phyloP scores from a whole-genome alignment of 1,140 invertebrate genomes.

The Penaeus japonicus region DNA sequence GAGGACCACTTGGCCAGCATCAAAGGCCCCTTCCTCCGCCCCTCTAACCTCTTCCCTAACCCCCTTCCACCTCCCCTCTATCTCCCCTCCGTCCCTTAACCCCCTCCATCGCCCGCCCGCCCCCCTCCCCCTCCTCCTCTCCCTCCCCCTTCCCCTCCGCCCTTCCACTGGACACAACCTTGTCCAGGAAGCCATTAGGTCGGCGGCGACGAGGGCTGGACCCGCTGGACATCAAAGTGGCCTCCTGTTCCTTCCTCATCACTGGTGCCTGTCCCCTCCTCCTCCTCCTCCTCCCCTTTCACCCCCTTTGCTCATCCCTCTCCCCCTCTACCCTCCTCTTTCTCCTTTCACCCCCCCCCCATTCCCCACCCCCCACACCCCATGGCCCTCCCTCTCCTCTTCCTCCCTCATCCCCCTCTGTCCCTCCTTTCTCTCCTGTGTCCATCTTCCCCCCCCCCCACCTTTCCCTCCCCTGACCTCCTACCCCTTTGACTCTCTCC shows the following conservation, averaged over 20 bases:
- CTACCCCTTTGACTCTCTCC: background rate
- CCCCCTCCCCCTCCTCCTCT: background rate
- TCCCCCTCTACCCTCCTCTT: background rate
- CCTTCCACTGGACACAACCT: background rate
- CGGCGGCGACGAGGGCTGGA: background rate
- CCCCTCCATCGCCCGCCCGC: too few relatives aligned
- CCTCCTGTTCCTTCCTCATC: background rate
- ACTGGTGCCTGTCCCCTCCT: background rate
- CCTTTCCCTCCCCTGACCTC: background rate
- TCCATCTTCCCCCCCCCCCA: background rate
- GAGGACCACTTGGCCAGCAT: background rate
- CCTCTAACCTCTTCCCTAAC: background rate
- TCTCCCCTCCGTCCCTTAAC: too few relatives aligned
- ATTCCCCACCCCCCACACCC: background rate
- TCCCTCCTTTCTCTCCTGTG: too few relatives aligned
- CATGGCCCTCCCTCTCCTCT: background rate
- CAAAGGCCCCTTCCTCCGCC: background rate
- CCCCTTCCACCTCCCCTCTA: too few relatives aligned
- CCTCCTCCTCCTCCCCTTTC: background rate
- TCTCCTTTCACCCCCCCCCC: background rate
- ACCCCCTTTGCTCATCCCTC: background rate
- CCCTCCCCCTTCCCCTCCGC: background rate
- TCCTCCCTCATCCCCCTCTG: background rate
- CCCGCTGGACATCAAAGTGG: background rate
- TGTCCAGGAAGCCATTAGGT: background rate